phyloP scores from a whole-genome alignment of 2,113 vertebrate species.

The Cyphotilapia sp. region DNA sequence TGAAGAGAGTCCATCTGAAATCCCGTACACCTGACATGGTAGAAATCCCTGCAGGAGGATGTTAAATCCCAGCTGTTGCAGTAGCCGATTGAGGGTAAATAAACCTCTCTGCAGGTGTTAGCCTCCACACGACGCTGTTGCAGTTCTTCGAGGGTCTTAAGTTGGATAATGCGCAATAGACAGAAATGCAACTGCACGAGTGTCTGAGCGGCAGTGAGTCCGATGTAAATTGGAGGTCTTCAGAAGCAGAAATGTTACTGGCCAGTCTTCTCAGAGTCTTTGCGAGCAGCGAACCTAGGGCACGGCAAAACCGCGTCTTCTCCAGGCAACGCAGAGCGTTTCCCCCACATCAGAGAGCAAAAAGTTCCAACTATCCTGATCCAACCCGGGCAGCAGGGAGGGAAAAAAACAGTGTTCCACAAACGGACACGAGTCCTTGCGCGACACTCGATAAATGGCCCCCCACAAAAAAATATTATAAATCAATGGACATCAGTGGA shows the following conservation, averaged over 20 bases:
- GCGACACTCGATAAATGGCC: not conserved
- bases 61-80: conserved; percentile 60
- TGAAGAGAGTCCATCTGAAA: conserved; percentile 63
- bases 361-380: conserved; percentile 56
- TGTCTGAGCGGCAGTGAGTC: not conserved
- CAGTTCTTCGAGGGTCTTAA: conserved; percentile 21
- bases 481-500: conserved; percentile 6
- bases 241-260: not conserved
- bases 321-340: not conserved
- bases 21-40: conserved; percentile 67
- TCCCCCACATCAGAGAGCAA: conserved; percentile 9
- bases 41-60: conserved; percentile 49
- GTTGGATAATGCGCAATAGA: conserved; percentile 18
- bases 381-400: not conserved
- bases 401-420: not conserved
- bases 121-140: conserved; percentile 3
- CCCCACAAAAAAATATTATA: not conserved
- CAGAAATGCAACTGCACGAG: not conserved
- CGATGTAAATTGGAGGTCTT: not conserved
- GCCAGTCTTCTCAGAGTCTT: not conserved
- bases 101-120: conserved; percentile 16
- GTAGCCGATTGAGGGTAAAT: not conserved
- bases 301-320: conserved; percentile 1
- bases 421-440: not conserved
- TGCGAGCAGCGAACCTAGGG: not conserved